Conservation (phyloP, 2,797 vertebrate genomes). For the Echiichthys vipera region DNA sequence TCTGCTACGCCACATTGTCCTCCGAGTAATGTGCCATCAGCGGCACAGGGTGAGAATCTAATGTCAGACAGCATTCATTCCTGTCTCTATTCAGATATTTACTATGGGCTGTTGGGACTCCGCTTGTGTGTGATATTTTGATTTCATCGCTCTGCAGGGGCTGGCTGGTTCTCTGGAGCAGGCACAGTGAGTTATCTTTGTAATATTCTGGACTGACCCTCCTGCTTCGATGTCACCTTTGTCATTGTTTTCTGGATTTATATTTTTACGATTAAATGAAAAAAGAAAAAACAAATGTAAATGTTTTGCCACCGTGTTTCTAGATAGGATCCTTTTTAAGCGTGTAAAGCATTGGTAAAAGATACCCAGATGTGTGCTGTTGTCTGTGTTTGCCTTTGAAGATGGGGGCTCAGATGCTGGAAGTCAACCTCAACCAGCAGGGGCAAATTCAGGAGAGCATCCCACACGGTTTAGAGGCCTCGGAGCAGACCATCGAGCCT, state of each 20-base stretch:
- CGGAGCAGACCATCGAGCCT: constrained; percentile 5
- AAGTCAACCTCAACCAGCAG: neutral
- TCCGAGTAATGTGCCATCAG: constrained; percentile 26
- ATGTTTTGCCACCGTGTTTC: neutral
- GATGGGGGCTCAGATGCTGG: constrained; percentile 19
- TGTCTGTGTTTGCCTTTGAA: constrained; percentile 53
- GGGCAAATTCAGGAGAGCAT: constrained; percentile 1
- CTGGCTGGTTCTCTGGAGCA: constrained; percentile 6
- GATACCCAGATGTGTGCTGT: neutral
- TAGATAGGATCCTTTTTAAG: neutral
- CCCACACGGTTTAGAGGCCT: neutral
- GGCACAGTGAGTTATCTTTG: constrained; percentile 52
- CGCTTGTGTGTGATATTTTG: constrained; percentile 19
- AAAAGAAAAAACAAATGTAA: neutral
- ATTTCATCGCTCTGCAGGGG: constrained; percentile 49
- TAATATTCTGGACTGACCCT: neutral
- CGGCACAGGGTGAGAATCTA: constrained; percentile 52
- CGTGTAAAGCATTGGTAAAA: neutral
- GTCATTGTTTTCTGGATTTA: neutral
- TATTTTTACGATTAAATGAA: neutral
- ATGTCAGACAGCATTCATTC: constrained; percentile 13
- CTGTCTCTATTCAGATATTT: constrained; percentile 10
- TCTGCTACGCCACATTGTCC: constrained; percentile 37
- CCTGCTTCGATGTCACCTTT: neutral
- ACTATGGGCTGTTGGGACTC: neutral